phyloP scores from a whole-genome alignment of 2,797 vertebrate species.

The Phoeniculus purpureus region DNA sequence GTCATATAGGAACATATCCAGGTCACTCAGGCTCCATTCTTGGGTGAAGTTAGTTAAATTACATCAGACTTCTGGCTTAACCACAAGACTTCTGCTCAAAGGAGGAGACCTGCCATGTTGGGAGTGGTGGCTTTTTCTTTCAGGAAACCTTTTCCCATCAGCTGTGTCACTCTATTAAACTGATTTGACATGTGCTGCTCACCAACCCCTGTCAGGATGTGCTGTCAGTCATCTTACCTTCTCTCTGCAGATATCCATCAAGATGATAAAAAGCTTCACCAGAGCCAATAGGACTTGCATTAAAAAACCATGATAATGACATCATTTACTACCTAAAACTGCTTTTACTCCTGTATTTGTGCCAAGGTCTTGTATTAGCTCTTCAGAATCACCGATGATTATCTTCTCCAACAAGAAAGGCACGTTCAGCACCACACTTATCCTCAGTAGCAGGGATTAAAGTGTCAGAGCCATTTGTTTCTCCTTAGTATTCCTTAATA shows the following conservation, averaged over 20 bases:
- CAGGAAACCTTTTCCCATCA: neutral
- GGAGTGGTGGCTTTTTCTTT: neutral
- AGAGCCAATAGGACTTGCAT: neutral
- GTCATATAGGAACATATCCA: too few relatives aligned
- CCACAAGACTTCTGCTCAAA: neutral
- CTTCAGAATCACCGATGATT: neutral
- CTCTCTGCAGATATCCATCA: neutral
- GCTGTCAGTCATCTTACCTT: neutral
- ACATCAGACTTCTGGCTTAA: neutral
- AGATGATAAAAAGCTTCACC: neutral
- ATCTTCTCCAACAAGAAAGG: neutral
- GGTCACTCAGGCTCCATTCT: neutral
- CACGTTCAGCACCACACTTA: neutral
- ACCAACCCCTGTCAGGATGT: neutral
- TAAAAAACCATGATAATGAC: neutral
- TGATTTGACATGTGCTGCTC: neutral
- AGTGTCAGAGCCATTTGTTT: neutral
- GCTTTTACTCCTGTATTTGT: neutral
- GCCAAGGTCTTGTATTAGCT: neutral
- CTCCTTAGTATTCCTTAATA: neutral
- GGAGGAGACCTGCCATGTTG: rapidly evolving
- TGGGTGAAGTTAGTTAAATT: neutral
- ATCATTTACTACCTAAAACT: neutral
- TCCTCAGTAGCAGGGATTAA: neutral
- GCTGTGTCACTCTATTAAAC: neutral